Percentiles rank a stretch among this genome's conserved stretches.
Evolutionary conservation across 2,113 vertebrate genomes (phyloP).

Genomic region (Gnathonemus echidnorhynchus): DNA sequence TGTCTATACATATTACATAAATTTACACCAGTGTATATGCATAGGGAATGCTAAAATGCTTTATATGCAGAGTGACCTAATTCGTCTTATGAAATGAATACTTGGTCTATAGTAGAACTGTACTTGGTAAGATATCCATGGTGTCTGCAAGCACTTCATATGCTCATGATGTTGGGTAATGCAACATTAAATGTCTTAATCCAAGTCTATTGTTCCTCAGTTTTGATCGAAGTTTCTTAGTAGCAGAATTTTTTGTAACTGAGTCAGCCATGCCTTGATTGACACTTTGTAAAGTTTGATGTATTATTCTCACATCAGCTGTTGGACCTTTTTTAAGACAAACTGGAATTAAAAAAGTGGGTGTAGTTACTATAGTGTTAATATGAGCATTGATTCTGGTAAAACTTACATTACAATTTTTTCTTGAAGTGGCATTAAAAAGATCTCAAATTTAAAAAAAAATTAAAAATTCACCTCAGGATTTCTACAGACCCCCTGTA

Average conservation of each 20-base stretch:
- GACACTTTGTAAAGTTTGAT: neutral
- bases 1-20: neutral
- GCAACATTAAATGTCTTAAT: neutral
- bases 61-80: neutral
- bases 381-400: neutral
- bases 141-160: neutral
- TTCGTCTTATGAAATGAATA: neutral
- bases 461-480: neutral
- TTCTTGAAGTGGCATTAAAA: neutral
- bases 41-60: neutral
- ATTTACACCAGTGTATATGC: neutral
- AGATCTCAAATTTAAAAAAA: neutral
- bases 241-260: neutral
- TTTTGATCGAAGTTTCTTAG: neutral
- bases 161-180: neutral
- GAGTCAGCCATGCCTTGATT: neutral
- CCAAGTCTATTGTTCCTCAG: neutral
- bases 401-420: neutral
- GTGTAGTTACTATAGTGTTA: neutral
- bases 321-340: neutral
- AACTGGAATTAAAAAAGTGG: neutral
- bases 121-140: neutral
- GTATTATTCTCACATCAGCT: neutral
- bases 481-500: constrained; percentile 14
- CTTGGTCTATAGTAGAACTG: neutral